Percentiles rank a stretch among this genome's conserved stretches.
These are phyloP conservation scores for Sebastes alutus DNA, from an alignment of 2,797 vertebrate genomes.

Conservation along the genomic window DNA sequence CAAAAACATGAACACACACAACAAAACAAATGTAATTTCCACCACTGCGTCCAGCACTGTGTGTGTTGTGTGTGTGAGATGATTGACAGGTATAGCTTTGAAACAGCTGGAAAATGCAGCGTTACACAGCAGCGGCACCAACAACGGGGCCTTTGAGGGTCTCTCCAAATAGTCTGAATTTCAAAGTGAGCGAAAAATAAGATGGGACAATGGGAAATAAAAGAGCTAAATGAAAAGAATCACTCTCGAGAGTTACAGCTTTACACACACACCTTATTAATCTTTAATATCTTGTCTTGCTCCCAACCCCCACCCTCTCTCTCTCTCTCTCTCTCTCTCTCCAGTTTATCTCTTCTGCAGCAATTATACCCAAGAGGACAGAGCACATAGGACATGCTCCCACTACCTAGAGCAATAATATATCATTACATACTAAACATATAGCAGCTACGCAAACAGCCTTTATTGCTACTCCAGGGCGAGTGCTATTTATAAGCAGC, in stretches of 20 bases:
- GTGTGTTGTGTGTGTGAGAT: not conserved
- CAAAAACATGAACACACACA: not conserved
- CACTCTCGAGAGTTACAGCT: constrained; percentile 67
- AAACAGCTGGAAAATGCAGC: constrained; percentile 15
- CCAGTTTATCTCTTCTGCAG: constrained; percentile 73
- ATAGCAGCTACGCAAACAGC: constrained; percentile 77
- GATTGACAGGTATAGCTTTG: constrained; percentile 24
- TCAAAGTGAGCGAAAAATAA: constrained; percentile 63
- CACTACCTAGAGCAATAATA: constrained; percentile 78
- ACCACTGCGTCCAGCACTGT: not conserved
- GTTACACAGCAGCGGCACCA: constrained; percentile 4
- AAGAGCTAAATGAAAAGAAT: constrained; percentile 76
- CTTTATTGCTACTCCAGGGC: constrained; percentile 83
- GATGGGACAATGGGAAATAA: constrained; percentile 62
- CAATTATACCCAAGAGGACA: constrained; percentile 75
- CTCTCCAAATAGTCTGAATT: constrained; percentile 56
- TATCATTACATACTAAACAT: constrained; percentile 79
- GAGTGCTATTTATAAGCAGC: constrained; percentile 70
- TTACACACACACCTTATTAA: constrained; percentile 71
- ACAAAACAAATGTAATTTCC: not conserved
- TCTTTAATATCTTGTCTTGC: constrained; percentile 72
- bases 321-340: constrained; percentile 23
- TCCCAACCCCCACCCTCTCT: not conserved
- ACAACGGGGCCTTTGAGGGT: constrained; percentile 56
- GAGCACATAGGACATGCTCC: constrained; percentile 72